Conservation (phyloP, 2,113 vertebrate genomes). For the Rhabdornis inornatus region DNA sequence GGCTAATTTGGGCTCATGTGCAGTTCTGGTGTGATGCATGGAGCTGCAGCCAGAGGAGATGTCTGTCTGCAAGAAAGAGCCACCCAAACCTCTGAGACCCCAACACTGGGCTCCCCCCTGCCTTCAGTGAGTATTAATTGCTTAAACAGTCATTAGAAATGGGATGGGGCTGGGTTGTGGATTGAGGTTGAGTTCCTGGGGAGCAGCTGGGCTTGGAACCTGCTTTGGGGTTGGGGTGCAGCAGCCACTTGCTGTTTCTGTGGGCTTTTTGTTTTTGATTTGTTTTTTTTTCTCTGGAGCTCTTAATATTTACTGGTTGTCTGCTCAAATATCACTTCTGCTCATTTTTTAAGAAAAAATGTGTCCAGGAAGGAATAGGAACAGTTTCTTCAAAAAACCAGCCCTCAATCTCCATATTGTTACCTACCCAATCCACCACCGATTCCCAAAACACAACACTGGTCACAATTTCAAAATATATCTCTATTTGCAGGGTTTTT, state of each 20-base stretch:
- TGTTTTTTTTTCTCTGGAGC: not conserved
- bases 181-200: not conserved
- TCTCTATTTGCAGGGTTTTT: not conserved
- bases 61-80: not conserved
- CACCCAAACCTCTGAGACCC: not conserved
- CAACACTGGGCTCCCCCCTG: rapidly evolving
- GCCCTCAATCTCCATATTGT: rapidly evolving
- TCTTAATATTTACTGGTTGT: rapidly evolving
- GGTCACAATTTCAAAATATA: rapidly evolving
- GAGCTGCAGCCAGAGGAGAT: not conserved
- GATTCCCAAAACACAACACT: not conserved
- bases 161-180: not conserved
- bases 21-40: not conserved
- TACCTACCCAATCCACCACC: not conserved
- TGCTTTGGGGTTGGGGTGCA: not conserved
- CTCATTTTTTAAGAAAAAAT: not conserved
- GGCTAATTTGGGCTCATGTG: not conserved
- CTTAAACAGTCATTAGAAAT: not conserved
- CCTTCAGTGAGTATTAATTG: not conserved
- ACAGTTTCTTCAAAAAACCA: not conserved
- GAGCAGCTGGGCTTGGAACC: not conserved
- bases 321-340: not conserved
- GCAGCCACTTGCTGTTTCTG: not conserved
- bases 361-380: rapidly evolving
- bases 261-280: too few relatives aligned